Percentiles rank a stretch among this genome's conserved stretches.
phyloP scores from a whole-genome alignment of 2,888 invertebrate species.

The Dichetophora obliterata region DNA sequence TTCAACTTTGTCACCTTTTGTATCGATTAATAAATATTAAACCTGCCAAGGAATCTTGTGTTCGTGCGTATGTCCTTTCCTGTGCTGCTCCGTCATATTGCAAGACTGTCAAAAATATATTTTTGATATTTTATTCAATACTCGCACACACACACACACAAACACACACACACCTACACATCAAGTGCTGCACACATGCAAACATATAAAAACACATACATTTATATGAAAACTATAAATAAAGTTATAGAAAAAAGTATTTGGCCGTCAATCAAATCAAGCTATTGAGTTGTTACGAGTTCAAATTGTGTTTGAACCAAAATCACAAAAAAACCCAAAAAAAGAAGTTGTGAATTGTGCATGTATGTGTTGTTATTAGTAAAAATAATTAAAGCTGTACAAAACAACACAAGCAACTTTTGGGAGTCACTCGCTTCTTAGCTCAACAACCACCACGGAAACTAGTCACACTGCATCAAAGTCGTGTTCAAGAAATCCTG shows the following conservation, averaged over 20 bases:
- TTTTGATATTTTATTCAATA: not conserved
- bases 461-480: no score
- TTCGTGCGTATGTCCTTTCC: conserved; percentile 10
- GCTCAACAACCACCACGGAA: no score
- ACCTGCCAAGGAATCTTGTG: conserved; percentile 8
- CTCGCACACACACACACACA: not conserved
- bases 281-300: not conserved
- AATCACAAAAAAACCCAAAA: not conserved
- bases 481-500: no score
- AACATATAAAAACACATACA: conserved; percentile 28
- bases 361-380: no score
- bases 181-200: conserved; percentile 9
- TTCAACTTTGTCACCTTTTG: conserved; percentile 24
- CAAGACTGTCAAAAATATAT: conserved; percentile 15
- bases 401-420: no score
- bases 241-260: conserved; percentile 25
- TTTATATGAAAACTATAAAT: conserved; percentile 43
- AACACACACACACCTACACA: not conserved
- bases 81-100: conserved; percentile 28
- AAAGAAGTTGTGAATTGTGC: no score
- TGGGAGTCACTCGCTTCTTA: no score
- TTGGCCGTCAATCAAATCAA: no score
- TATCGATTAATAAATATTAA: conserved; percentile 28
- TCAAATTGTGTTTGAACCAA: not conserved
- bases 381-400: no score